phyloP scores from a whole-genome alignment of 2,888 invertebrate species.

The Acholoe squamosa region DNA sequence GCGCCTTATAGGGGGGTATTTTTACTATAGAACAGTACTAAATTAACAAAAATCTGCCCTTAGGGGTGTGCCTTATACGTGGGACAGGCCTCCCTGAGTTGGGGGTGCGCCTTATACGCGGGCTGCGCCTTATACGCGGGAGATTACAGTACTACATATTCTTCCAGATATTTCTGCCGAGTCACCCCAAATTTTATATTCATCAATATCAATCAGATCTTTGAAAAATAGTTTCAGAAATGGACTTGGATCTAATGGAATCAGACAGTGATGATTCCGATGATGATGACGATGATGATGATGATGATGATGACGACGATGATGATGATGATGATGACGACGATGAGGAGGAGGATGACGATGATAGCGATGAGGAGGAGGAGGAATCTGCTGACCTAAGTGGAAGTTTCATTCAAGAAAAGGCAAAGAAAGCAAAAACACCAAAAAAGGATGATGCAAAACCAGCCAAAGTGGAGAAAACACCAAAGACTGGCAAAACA shows the following conservation, averaged over 20 bases:
- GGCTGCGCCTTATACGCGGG: too few relatives aligned
- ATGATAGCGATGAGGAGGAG: constrained; percentile 65
- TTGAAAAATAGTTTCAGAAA: neutral
- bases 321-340: constrained; percentile 69
- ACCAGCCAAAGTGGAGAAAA: constrained; percentile 63
- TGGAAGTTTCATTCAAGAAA: constrained; percentile 61
- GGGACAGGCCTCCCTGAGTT: too few relatives aligned
- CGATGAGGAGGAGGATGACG: constrained; percentile 70
- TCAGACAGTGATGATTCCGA: constrained; percentile 82
- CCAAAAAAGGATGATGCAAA: constrained; percentile 39
- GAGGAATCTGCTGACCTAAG: constrained; percentile 45
- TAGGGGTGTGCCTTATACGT: too few relatives aligned
- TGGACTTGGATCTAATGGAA: constrained; percentile 69
- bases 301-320: constrained; percentile 74
- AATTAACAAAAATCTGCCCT: too few relatives aligned
- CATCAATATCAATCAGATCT: too few relatives aligned
- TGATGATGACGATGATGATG: constrained; percentile 82
- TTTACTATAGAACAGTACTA: too few relatives aligned
- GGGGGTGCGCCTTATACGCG: too few relatives aligned
- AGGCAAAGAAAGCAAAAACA: constrained; percentile 64
- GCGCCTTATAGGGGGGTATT: too few relatives aligned
- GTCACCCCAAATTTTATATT: too few relatives aligned
- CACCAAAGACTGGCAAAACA: constrained; percentile 1
- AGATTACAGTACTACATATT: too few relatives aligned
- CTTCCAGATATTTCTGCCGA: too few relatives aligned